A percentile compares a stretch with the other conserved stretches of the same genome.
phyloP scores from a whole-genome alignment of 2,888 invertebrate genomes.

The Brassicogethes aeneus region DNA sequence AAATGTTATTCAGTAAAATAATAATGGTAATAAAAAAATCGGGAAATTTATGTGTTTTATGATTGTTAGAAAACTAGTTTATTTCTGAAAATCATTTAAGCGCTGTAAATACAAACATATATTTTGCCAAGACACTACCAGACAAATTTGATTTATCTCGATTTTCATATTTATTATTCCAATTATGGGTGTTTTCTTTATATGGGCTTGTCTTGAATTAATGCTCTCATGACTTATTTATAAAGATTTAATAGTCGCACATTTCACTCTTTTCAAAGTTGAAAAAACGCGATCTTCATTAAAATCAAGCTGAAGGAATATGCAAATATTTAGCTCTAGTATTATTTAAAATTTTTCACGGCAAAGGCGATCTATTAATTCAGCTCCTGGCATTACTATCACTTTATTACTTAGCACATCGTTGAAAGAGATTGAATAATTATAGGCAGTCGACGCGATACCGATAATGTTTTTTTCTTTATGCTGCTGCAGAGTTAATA shows the following conservation, averaged over 20 bases:
- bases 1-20: too few relatives aligned
- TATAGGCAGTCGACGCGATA: neutral
- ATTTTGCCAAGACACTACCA: conserved; percentile 27
- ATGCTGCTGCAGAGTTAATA: too few relatives aligned
- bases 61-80: too few relatives aligned
- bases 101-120: too few relatives aligned
- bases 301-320: conserved; percentile 3
- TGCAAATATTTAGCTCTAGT: neutral
- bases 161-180: conserved; percentile 32
- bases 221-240: conserved; percentile 27
- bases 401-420: neutral
- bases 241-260: conserved; percentile 20
- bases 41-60: too few relatives aligned
- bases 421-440: neutral
- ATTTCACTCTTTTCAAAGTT: conserved; percentile 3
- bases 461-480: too few relatives aligned
- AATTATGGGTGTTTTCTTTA: conserved; percentile 29
- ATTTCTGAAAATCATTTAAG: too few relatives aligned
- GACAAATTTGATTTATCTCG: conserved; percentile 33
- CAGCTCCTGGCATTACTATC: neutral
- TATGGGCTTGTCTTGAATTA: conserved; percentile 27
- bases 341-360: neutral
- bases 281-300: conserved; percentile 15
- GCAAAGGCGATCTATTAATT: neutral
- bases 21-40: too few relatives aligned